These are phyloP conservation scores for Falco novaeseelandiae DNA, from an alignment of 2,797 vertebrate genomes.

Conservation along the genomic window DNA sequence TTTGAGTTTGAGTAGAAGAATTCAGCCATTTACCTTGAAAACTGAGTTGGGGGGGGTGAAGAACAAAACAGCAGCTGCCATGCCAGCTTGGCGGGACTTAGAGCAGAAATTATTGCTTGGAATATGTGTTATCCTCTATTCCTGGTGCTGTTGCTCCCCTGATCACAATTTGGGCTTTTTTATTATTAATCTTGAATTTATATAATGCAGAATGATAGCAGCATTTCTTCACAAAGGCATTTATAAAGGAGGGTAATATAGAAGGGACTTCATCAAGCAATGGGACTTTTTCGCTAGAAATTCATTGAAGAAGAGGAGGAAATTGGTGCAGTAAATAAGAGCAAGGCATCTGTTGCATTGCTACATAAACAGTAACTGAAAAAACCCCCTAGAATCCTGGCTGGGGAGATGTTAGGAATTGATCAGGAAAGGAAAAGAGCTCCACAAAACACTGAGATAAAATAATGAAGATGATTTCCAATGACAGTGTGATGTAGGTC, in stretches of 20 bases:
- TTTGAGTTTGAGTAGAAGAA: neutral
- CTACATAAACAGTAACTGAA: neutral
- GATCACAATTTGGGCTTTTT: neutral
- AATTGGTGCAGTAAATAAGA: neutral
- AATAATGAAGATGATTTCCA: neutral
- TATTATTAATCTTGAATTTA: neutral
- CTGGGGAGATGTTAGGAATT: neutral
- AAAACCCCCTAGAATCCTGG: neutral
- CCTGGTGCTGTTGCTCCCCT: neutral
- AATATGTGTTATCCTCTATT: neutral
- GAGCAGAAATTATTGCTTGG: neutral
- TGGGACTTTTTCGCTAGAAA: neutral
- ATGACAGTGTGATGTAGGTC: neutral
- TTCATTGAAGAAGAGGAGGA: neutral
- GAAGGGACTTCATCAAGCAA: accelerated
- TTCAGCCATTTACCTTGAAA: neutral
- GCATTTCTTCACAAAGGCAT: neutral
- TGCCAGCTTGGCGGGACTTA: neutral
- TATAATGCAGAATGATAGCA: neutral
- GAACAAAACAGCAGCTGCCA: neutral
- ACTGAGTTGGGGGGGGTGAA: neutral
- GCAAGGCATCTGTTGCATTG: neutral
- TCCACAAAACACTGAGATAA: neutral
- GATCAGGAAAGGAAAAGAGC: neutral
- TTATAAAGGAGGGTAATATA: neutral